phyloP scores from a whole-genome alignment of 2,797 vertebrate genomes.

The Antrozous pallidus region DNA sequence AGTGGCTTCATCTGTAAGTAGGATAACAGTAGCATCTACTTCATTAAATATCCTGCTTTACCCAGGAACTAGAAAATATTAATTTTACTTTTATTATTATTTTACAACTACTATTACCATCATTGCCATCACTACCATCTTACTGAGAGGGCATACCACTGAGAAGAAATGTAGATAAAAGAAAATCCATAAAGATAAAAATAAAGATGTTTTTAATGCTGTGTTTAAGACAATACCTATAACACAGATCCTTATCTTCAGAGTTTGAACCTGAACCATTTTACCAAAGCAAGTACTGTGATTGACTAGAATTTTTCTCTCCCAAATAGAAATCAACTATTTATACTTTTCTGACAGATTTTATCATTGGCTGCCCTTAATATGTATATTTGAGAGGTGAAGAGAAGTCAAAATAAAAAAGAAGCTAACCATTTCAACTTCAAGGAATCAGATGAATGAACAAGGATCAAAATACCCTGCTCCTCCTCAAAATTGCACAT shows the following conservation, averaged over 20 bases:
- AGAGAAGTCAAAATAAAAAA: not conserved
- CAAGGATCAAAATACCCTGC: not conserved
- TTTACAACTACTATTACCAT: not conserved
- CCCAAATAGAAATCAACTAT: not conserved
- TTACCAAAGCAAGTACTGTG: not conserved
- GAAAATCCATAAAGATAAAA: not conserved
- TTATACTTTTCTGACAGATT: not conserved
- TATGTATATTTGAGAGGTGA: not conserved
- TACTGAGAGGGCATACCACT: not conserved
- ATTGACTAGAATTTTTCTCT: not conserved
- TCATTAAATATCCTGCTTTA: not conserved
- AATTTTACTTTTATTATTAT: not conserved
- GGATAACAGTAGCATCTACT: not conserved
- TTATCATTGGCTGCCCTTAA: not conserved
- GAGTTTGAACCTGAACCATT: not conserved
- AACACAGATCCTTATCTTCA: not conserved
- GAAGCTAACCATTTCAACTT: not conserved
- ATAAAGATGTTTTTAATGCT: not conserved
- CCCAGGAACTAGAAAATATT: not conserved
- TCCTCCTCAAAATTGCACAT: not conserved
- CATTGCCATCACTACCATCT: not conserved
- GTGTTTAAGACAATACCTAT: not conserved
- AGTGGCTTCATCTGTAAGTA: not conserved
- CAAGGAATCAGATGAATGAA: not conserved
- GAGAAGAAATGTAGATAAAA: not conserved